Conservation (phyloP, 2,888 invertebrate genomes). For the Leucania comma region DNA sequence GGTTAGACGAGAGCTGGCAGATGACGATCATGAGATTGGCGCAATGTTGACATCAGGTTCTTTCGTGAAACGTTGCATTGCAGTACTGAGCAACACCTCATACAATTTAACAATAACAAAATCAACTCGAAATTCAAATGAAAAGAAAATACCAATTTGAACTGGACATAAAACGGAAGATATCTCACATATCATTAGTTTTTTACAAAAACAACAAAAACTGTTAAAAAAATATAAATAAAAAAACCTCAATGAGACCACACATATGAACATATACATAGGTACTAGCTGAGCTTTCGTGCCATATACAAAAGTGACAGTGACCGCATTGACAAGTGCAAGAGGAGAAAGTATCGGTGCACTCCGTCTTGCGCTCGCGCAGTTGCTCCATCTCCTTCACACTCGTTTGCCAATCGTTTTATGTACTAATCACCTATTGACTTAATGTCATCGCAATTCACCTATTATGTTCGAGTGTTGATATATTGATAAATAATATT, state of each 20-base stretch:
- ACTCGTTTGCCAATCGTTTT: conserved; percentile 44
- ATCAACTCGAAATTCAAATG: background rate
- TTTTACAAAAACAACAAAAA: too few relatives aligned
- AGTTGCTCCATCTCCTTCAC: conserved; percentile 61
- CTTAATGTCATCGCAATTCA: conserved; percentile 13
- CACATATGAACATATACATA: background rate
- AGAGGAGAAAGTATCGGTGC: conserved; percentile 63
- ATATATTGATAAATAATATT: conserved; percentile 9
- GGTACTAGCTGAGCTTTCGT: conserved; percentile 38
- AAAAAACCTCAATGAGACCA: background rate
- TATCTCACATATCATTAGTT: conserved; percentile 6
- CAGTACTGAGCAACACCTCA: background rate
- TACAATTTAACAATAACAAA: background rate
- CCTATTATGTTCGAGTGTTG: background rate
- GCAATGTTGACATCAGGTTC: background rate
- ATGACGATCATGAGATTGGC: background rate
- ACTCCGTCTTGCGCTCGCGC: conserved; percentile 46
- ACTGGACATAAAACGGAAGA: background rate
- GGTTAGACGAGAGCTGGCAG: background rate
- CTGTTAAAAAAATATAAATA: too few relatives aligned
- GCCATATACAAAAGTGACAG: conserved; percentile 71
- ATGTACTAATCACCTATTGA: conserved; percentile 15
- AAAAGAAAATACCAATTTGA: conserved; percentile 9
- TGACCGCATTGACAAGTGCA: conserved; percentile 76
- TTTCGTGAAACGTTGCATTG: background rate